A percentile compares a stretch with the other conserved stretches of the same genome.
Evolutionary conservation across 1,140 invertebrate species (phyloP).

Genomic region (Pachyrhynchus sulphureomaculatus): DNA sequence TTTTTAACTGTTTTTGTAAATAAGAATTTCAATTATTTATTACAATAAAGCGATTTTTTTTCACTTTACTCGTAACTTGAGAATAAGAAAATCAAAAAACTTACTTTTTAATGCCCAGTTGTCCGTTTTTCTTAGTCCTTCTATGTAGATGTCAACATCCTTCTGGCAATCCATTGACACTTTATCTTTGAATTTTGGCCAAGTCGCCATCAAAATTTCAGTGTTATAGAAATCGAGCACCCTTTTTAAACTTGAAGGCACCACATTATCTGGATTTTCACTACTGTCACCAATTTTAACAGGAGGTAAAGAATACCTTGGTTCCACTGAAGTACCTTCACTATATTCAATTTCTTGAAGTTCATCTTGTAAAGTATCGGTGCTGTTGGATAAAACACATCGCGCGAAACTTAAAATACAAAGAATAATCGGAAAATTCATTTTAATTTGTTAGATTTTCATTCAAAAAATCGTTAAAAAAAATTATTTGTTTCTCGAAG

Average conservation of each 20-base stretch:
- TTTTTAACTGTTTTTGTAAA: no score
- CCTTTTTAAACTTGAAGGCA: constrained; percentile 47
- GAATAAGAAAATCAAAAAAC: constrained; percentile 38
- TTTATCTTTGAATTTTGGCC: constrained; percentile 45
- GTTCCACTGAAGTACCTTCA: constrained; percentile 33
- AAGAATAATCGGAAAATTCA: not conserved
- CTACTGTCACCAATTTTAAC: constrained; percentile 34
- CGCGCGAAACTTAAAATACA: not conserved
- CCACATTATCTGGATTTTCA: constrained; percentile 40
- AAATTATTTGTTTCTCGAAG: not conserved
- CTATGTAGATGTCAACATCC: constrained; percentile 64
- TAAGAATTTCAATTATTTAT: no score
- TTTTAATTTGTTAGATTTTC: not conserved
- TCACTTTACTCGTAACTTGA: no score
- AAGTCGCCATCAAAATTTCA: constrained; percentile 51
- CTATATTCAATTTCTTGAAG: constrained; percentile 33
- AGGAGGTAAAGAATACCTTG: constrained; percentile 32
- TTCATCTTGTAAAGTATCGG: not conserved
- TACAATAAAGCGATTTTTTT: no score
- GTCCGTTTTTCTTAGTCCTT: constrained; percentile 60
- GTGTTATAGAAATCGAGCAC: constrained; percentile 55
- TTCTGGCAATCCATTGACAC: constrained; percentile 56
- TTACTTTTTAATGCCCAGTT: constrained; percentile 77
- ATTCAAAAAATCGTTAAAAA: constrained; percentile 2
- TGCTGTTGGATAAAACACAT: constrained; percentile 6